Evolutionary conservation across 2,888 invertebrate species (phyloP).

Genomic region (Danaus chrysippus): DNA sequence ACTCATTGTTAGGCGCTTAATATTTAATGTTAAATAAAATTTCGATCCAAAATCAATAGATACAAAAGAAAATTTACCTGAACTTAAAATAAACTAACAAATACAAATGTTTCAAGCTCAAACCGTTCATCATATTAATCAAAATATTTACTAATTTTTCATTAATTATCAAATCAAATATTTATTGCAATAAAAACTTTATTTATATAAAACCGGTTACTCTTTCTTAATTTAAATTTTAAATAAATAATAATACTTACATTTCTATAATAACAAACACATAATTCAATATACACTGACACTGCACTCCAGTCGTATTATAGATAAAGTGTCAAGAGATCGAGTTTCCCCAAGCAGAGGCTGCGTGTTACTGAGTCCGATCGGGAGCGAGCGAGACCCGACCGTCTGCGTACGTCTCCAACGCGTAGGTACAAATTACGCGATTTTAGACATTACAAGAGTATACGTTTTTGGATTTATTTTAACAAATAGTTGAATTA

Average conservation of each 20-base stretch:
- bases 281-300: conserved; percentile 32
- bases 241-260: conserved; percentile 22
- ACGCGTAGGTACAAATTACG: conserved; percentile 36
- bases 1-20: too few species aligned
- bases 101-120: too few species aligned
- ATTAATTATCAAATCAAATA: too few species aligned
- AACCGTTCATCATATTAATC: too few species aligned
- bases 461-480: not conserved
- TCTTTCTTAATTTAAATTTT: not conserved
- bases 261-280: conserved; percentile 29
- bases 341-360: conserved; percentile 58
- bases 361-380: conserved; percentile 66
- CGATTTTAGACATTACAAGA: conserved; percentile 1
- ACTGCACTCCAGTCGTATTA: conserved; percentile 67
- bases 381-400: conserved; percentile 49
- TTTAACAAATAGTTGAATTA: too few species aligned
- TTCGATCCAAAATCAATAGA: too few species aligned
- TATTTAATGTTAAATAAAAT: too few species aligned
- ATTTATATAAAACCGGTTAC: too few species aligned
- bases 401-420: conserved; percentile 47
- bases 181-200: too few species aligned
- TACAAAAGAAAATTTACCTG: too few species aligned
- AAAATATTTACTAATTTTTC: too few species aligned
- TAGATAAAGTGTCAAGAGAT: conserved; percentile 25
- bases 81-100: too few species aligned